Evolutionary conservation across 1,140 invertebrate genomes (phyloP), one percentile per base, ranked within the genome.

Genomic region (Drosophila insularis): DNA sequence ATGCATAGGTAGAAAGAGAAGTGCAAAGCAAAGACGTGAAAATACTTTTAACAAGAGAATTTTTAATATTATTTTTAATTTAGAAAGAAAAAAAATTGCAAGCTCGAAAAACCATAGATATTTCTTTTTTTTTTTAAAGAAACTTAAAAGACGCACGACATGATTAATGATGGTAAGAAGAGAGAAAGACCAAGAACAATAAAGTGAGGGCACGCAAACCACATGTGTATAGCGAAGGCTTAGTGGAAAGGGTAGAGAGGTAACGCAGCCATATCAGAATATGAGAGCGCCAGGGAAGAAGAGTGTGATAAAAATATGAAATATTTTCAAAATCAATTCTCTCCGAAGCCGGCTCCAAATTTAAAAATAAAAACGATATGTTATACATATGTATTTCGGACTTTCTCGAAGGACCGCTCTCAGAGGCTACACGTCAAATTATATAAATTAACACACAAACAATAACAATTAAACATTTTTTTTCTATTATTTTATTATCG

Each of bases 101-200:
- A 13, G 31, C 17, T 0, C 27, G 46, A n/a, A 53, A 40, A 46
- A 54, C 68, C 63, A 71, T 8, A 40, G 54, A 73, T 35, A 6
- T 13, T 17, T 55, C 21, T 14, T 23, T 56, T 13, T 40, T 14
- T 23, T 58, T 19, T 50, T 13, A 21, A 21, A 35, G 2, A n/a
- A 43, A 40, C 59, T 43, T 11, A 3, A 4, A 10, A 23, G 32
- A 19, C 10, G 4, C 37, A 5, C 39, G 39, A 21, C 8, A 74
- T 74, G 72, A 68, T 32, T 39, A 37, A 56, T 35, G 63, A 74
- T 61, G 72, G 72, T 74, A 68, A 62, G 10, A 11, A 4, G 2
- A 35, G 32, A 35, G 11, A 4, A 11, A 27, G 27, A 27, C 27
- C 2, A 50, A 11, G 8, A 50, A 2, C 8, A 21, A 2, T 11